Evolutionary conservation across 1,140 invertebrate genomes (phyloP).

Genomic region (Ladona fulva): DNA sequence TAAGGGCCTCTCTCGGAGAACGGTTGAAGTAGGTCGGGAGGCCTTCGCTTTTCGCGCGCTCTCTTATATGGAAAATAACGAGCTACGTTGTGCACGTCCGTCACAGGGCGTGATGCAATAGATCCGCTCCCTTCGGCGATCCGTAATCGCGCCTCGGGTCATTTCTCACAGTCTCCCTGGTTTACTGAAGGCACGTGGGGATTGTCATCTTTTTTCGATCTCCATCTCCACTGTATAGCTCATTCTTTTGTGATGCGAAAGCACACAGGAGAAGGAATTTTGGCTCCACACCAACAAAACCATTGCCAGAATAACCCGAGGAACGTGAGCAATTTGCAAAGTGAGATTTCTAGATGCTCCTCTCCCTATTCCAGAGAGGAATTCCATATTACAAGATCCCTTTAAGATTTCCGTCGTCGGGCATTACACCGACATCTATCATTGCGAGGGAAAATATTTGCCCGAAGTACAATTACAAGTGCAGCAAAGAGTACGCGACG

Average conservation of each 20-base stretch:
- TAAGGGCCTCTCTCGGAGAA: background rate
- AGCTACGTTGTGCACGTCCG: background rate
- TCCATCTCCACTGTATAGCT: background rate
- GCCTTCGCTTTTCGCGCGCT: background rate
- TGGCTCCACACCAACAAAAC: background rate
- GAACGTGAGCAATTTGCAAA: conserved; percentile 1
- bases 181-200: too few species aligned
- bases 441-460: too few species aligned
- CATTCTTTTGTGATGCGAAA: background rate
- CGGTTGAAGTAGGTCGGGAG: background rate
- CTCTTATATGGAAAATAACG: background rate
- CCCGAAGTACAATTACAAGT: too few species aligned
- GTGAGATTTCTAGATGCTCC: background rate
- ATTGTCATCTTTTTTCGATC: background rate
- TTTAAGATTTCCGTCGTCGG: too few species aligned
- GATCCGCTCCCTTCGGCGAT: too few species aligned
- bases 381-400: too few species aligned
- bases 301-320: background rate
- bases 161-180: too few species aligned
- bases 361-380: too few species aligned
- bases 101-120: background rate
- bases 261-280: background rate
- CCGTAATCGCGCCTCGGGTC: too few species aligned
- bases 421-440: too few species aligned
- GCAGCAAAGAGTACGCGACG: too few species aligned